Conservation (phyloP, 1,140 invertebrate species). For the Ceratina calcarata region DNA sequence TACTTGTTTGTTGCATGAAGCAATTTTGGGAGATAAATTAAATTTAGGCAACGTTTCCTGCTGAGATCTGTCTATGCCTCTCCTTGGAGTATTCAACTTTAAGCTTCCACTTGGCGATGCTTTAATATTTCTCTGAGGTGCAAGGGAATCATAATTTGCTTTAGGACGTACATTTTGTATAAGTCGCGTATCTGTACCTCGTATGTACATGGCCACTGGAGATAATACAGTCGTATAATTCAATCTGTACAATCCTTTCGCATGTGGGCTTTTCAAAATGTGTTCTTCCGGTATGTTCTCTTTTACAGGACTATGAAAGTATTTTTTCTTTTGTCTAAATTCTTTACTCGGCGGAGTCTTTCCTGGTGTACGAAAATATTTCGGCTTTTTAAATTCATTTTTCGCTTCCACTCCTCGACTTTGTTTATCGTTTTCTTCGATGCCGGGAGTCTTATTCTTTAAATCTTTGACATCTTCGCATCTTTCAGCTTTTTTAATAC, state of each 20-base stretch:
- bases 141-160: constrained; percentile 29
- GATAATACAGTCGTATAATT: constrained; percentile 57
- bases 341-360: constrained; percentile 18
- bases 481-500: neutral
- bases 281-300: neutral
- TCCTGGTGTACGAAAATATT: constrained; percentile 56
- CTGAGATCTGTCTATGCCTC: neutral
- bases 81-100: neutral
- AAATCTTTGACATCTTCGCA: neutral
- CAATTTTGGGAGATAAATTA: constrained; percentile 38
- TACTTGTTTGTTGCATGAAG: constrained; percentile 24
- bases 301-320: constrained; percentile 41
- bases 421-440: constrained; percentile 1
- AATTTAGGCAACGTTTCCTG: neutral
- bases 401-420: neutral
- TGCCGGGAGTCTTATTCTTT: neutral
- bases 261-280: constrained; percentile 33
- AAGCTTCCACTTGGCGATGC: neutral
- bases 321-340: constrained; percentile 49
- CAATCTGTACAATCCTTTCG: constrained; percentile 14
- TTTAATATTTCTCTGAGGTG: constrained; percentile 8
- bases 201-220: constrained; percentile 60
- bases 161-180: constrained; percentile 54
- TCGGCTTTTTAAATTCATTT: constrained; percentile 1
- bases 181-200: constrained; percentile 47